These are phyloP conservation scores for Grammomys dolichurus DNA, from an alignment of 2,113 vertebrate genomes.

Conservation along the genomic window DNA sequence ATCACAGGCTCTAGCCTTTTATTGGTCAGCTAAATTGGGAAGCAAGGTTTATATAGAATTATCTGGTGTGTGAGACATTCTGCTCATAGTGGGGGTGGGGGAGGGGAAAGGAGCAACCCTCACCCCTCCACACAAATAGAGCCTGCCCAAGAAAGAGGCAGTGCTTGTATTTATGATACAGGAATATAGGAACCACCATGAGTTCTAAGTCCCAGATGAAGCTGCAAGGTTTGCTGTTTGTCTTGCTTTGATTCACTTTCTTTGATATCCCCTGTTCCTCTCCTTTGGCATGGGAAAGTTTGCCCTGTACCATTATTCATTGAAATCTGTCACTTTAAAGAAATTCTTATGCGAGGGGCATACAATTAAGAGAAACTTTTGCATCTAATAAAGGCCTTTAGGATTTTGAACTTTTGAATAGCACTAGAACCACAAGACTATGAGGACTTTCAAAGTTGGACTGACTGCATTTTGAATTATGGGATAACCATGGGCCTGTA, in stretches of 20 bases:
- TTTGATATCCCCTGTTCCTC: background rate
- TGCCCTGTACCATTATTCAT: background rate
- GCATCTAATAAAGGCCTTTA: background rate
- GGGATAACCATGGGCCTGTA: background rate
- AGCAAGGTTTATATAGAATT: too few relatives aligned
- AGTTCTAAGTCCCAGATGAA: background rate
- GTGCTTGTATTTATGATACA: too few relatives aligned
- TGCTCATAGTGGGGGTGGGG: too few relatives aligned
- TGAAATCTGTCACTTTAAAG: background rate
- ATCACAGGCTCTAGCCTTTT: too few relatives aligned
- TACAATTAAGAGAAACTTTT: background rate
- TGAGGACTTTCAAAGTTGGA: background rate
- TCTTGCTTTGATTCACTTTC: background rate
- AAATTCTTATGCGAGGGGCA: background rate
- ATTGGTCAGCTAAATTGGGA: too few relatives aligned
- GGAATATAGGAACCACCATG: background rate
- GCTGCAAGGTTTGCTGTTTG: background rate
- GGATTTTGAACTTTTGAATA: background rate
- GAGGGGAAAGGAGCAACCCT: too few relatives aligned
- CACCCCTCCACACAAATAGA: background rate
- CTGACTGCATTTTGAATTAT: background rate
- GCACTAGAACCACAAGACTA: background rate
- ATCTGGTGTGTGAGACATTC: too few relatives aligned
- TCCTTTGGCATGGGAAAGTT: background rate
- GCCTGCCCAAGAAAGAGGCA: too few relatives aligned